Conservation (phyloP, 2,888 invertebrate genomes). For the Liodrosophila aerea region DNA sequence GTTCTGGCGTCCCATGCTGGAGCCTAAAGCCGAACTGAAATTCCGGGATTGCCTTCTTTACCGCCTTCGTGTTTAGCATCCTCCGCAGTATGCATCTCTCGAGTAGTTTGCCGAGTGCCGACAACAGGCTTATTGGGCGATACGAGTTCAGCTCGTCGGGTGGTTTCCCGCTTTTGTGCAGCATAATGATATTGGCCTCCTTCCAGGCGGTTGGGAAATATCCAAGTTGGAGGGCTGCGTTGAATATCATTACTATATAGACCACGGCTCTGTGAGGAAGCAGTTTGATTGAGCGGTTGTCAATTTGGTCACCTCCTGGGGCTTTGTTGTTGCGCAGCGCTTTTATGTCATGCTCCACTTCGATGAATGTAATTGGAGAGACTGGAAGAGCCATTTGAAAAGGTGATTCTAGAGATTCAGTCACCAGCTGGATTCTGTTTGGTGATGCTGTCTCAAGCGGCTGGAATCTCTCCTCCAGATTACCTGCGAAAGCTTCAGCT, state of each 20-base stretch:
- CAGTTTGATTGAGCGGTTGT: background rate
- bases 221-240: background rate
- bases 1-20: conserved; percentile 5
- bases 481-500: too few species aligned
- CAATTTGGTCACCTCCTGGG: background rate
- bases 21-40: conserved; percentile 5
- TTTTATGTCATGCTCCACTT: background rate
- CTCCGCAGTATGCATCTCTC: conserved; percentile 2
- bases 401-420: conserved; percentile 3
- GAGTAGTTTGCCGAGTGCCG: conserved; percentile 8
- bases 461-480: conserved; percentile 2
- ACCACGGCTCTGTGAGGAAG: too few species aligned
- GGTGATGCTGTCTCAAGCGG: conserved; percentile 5
- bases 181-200: background rate
- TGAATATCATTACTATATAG: background rate
- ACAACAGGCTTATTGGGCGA: background rate
- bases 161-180: background rate
- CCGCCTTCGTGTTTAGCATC: background rate
- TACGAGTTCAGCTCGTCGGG: background rate
- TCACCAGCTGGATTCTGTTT: conserved; percentile 1
- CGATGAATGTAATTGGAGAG: background rate
- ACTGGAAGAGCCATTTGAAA: conserved; percentile 2
- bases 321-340: background rate
- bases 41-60: conserved; percentile 12
- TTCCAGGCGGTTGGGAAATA: background rate